A percentile compares a stretch with the other conserved stretches of the same genome.
These are phyloP conservation scores for Pyrocoelia pectoralis DNA, from an alignment of 2,888 invertebrate species.

Conservation along the genomic window DNA sequence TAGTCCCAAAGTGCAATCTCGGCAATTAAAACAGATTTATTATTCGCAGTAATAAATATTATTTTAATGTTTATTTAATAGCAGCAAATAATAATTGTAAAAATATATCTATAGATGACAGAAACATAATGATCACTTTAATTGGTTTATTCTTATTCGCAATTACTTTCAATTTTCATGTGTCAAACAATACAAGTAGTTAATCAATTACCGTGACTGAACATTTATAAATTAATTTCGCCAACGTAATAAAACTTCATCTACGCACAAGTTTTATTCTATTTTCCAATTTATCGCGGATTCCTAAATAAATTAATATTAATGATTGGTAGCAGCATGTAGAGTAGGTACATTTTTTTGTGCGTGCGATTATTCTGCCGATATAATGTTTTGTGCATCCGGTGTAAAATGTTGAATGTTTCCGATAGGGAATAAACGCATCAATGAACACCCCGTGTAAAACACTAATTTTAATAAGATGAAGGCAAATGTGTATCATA, in stretches of 20 bases:
- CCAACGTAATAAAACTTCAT: not conserved
- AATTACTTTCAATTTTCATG: not conserved
- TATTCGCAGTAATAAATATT: not conserved
- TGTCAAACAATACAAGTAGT: not conserved
- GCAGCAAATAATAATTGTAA: not conserved
- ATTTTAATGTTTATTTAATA: not conserved
- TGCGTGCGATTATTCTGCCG: not conserved
- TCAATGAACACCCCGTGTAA: too few species aligned
- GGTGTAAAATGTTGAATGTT: slow-evolving; percentile 8
- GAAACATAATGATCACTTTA: not conserved
- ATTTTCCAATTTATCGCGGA: not conserved
- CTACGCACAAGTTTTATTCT: not conserved
- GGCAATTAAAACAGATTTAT: too few species aligned
- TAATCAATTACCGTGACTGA: slow-evolving; percentile 6
- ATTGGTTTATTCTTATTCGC: not conserved
- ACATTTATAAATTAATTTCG: slow-evolving; percentile 4
- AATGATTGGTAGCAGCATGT: not conserved
- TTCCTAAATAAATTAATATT: not conserved
- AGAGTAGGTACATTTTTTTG: not conserved
- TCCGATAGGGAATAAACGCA: not conserved
- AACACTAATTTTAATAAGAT: too few species aligned
- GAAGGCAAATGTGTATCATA: too few species aligned
- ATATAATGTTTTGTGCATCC: slow-evolving; percentile 12
- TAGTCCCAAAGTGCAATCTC: too few species aligned
- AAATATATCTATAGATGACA: not conserved